Evolutionary conservation across 2,888 invertebrate genomes (phyloP).

Genomic region (Geophilus truncorum): DNA sequence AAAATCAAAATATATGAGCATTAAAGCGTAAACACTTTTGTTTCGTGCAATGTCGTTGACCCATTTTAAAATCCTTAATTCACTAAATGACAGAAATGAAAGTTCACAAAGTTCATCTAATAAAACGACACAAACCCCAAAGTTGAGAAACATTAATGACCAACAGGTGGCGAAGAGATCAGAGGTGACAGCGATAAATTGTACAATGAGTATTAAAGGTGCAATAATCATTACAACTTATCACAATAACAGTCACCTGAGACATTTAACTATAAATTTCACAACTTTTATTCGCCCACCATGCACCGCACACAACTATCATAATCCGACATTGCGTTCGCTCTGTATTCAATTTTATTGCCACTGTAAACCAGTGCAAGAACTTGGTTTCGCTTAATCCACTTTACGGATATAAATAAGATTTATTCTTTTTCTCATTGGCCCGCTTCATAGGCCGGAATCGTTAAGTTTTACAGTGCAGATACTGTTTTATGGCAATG

Average conservation of each 20-base stretch:
- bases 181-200: not conserved
- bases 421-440: not conserved
- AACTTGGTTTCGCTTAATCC: not conserved
- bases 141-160: not conserved
- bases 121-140: not conserved
- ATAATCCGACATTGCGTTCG: not conserved
- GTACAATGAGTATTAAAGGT: not conserved
- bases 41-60: too few relatives aligned
- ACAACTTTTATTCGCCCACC: not conserved
- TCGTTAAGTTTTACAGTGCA: not conserved
- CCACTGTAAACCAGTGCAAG: not conserved
- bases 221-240: slow-evolving; percentile 11
- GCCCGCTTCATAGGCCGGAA: not conserved
- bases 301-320: not conserved
- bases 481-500: too few relatives aligned
- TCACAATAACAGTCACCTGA: not conserved
- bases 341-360: not conserved
- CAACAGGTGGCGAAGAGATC: not conserved
- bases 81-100: not conserved
- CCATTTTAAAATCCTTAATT: not conserved
- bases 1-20: not conserved
- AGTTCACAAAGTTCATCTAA: not conserved
- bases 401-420: not conserved
- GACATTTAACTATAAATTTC: not conserved
- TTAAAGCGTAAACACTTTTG: not conserved